Base-by-base conservation (phyloP, 2,888 invertebrate species). In the Protodeltote pygarga region DNA sequence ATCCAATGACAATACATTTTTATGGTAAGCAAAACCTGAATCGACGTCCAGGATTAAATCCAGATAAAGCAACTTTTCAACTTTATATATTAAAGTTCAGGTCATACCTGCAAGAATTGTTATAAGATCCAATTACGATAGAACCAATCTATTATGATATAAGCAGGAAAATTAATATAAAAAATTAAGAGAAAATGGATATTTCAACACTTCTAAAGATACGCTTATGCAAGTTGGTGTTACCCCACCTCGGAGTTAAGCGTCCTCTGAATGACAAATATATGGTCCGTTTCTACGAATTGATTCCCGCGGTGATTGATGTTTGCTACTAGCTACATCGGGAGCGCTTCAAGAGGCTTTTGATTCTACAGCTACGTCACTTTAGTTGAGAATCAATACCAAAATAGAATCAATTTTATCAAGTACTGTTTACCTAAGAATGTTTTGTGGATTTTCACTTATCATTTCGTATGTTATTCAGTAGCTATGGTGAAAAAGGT, bases 251-350 rank as follows among this genome's bases (percentile, higher is more conserved):
- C 35, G 23, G 13, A 49, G 28, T 27, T n/a, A 45, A 52, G 49
- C 38, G 57, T 59, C 19, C 28, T 3, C 41, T 54, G 61, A 62
- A 62, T 71, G 62, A 64, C 64, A 66, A 66, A 62, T 58, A 47
- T 50, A 53, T 60, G 37, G 48, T 35, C 59, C 49, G 49, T 58
- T 64, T 45, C 32, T 52, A 49, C 55, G 64, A 73, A 75, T 72
- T 68, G 71, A 61, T 75, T 68, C 32, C 44, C 54, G 50, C 47
- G 32, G 69, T 75, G 74, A 74, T 74, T 76, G 71, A 73, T 76
- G 65, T 53, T 63, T 45, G 60, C 64, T 58, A 59, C 50, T 50
- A 53, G 54, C 53, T 65, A 65, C 48, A 47, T 42, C 46, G 23
- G 29, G 25, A 17, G 23, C 31, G 35, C 44, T 29, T 40, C 29